Evolutionary conservation across 2,797 vertebrate genomes (phyloP), one percentile per base, ranked within the genome.

Genomic region (Anas bahamensis): DNA sequence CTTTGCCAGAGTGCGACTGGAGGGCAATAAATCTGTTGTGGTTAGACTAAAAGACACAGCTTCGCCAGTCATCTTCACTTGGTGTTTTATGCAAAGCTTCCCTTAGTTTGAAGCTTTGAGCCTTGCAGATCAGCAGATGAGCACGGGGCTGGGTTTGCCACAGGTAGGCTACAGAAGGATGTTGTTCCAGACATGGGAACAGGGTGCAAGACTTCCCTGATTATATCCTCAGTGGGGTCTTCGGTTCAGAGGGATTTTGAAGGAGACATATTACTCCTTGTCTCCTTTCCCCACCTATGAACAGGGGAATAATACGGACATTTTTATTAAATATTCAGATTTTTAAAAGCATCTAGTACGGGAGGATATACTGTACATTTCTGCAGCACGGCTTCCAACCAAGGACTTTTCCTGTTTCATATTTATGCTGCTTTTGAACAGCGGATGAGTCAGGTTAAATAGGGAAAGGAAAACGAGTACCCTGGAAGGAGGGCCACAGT

Each of bases 1-100:
- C 87, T 95, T 84, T 93, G 89, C 78, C 71, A 78, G 69, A 24
- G 13, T 71, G 81, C 90, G 90, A 86, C 93, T 63, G 37, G 71
- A 83, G 87, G 35, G 74, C 33, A 22, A 9, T 18, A 15, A 70
- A 56, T 80, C 83, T 6, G 15, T 44, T 79, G 78, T 64, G 87
- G 90, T 89, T 60, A 83, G 53, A 66, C 69, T 66, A 18, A 42
- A n/a, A 88, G 90, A 56, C 70, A 80, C 16, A 44, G 73, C 46
- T 72, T 35, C 56, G 50, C 17, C 80, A 90, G 71, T 23, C 72
- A 28, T 55, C 86, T 9, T 83, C 83, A 55, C 85, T 81, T 13
- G 7, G 39, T 42, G 55, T n/a, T 74, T 52, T 42, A 41, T 6
- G 86, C 80, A 94, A 95, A 91, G 91, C 87, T 42, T 29, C 29